Conservation (phyloP, 2,113 vertebrate genomes). For the Trematomus loennbergii region DNA sequence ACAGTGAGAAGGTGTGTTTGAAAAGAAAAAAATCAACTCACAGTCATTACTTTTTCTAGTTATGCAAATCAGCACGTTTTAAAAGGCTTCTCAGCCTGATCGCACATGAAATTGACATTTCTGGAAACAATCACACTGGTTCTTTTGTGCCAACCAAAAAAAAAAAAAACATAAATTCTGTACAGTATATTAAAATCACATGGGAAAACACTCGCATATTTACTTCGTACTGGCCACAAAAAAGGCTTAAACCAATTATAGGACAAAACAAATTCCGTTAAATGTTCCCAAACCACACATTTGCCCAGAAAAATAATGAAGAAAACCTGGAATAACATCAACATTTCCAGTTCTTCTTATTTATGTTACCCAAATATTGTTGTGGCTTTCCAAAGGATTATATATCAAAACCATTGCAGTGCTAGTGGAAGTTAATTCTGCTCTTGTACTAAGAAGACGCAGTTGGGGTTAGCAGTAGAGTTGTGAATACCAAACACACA, state of each 20-base stretch:
- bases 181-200: conserved; percentile 17
- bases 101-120: background rate
- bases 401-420: background rate
- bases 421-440: background rate
- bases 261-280: background rate
- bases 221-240: conserved; percentile 18
- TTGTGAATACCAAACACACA: too few species aligned
- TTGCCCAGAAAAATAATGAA: background rate
- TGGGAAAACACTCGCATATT: background rate
- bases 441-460: background rate
- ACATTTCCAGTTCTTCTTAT: background rate
- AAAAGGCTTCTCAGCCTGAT: background rate
- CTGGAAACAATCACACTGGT: conserved; percentile 44
- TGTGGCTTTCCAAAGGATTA: too few species aligned
- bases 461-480: background rate
- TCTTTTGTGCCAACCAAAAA: conserved; percentile 54
- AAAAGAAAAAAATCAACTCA: background rate
- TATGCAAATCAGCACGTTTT: background rate
- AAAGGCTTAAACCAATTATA: background rate
- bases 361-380: background rate
- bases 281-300: conserved; percentile 37
- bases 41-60: conserved; percentile 3
- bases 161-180: background rate
- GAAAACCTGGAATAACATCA: background rate
- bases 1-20: background rate